Percentiles rank a stretch among this genome's conserved stretches.
These are phyloP conservation scores for Teinopalpus imperialis DNA, from an alignment of 2,888 invertebrate species.

Conservation along the genomic window DNA sequence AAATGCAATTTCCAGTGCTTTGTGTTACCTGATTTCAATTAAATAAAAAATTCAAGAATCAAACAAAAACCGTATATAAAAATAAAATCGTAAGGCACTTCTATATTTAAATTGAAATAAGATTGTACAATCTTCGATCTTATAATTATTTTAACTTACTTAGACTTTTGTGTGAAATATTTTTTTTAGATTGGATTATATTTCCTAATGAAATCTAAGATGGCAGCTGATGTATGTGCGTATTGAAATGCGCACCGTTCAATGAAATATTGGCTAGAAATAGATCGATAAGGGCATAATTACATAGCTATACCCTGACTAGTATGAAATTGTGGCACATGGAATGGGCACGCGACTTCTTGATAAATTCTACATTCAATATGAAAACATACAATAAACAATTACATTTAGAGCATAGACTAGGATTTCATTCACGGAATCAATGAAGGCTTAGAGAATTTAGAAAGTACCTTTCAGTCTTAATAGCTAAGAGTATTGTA, in stretches of 20 bases:
- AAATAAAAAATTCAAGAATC: conserved; percentile 40
- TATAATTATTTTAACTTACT: conserved; percentile 52
- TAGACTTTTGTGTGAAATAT: conserved; percentile 51
- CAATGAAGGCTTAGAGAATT: conserved; percentile 45
- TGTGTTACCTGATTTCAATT: conserved; percentile 42
- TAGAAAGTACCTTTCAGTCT: conserved; percentile 71
- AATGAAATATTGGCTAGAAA: conserved; percentile 39
- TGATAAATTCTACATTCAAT: conserved; percentile 45
- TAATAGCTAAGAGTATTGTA: conserved; percentile 74
- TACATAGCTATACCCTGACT: conserved; percentile 70
- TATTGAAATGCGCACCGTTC: conserved; percentile 28
- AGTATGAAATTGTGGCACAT: conserved; percentile 66
- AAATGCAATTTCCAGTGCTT: conserved; percentile 75
- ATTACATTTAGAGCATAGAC: conserved; percentile 16
- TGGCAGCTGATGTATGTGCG: conserved; percentile 32
- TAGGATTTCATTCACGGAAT: conserved; percentile 30
- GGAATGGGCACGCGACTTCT: conserved; percentile 65
- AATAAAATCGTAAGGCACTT: conserved; percentile 81
- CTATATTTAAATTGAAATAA: conserved; percentile 73
- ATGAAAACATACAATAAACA: conserved; percentile 34
- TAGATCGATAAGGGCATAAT: conserved; percentile 48
- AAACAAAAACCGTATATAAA: conserved; percentile 61
- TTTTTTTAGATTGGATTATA: conserved; percentile 48
- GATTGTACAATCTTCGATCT: conserved; percentile 55
- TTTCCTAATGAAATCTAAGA: conserved; percentile 44